Evolutionary conservation across 2,888 invertebrate genomes (phyloP), one percentile per base, ranked within the genome.

Genomic region (Sturmia bella): DNA sequence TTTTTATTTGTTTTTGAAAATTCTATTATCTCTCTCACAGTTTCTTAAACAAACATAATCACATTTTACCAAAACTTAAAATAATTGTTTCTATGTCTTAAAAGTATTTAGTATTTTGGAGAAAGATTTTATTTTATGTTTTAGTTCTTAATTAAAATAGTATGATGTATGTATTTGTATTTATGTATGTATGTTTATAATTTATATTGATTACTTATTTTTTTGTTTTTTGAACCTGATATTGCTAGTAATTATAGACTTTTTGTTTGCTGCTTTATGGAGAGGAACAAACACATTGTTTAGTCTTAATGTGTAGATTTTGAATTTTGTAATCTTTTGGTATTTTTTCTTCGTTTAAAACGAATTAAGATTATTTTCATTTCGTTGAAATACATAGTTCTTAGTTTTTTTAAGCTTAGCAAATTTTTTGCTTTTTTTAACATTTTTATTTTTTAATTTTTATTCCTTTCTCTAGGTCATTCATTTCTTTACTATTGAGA

Each of bases 41-140:
- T 70, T 82, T 75, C 74, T 78, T 75, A 75, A 80, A 78, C 59
- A 75, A 82, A 78, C 82, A 75, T 78, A 82, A 82, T 82, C 82
- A 82, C 82, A 82, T 75, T 70, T 74, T 78, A 66, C 82, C 74
- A 82, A 78, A 82, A 74, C 78, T 82, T 78, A 82, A 82, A 75
- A 75, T 82, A 82, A 74, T 78, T 77, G 63, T 78, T 78, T 78
- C 82, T 82, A 78, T 78, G 66, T 56, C 78, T 82, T 82, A 82
- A 82, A 74, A 41, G 52, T 78, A 78, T 24, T 52, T 66, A 52
- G 52, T 78, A 72, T 57, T 64, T 63, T 56, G 50, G 63, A 64
- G 77, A 57, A 43, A 66, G 56, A 43, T 52, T 39, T 52, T 2
- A 41, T 73, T 56, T 68, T 4, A 61, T 19, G 48, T 52, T 43